Conservation (phyloP, 2,888 invertebrate species). For the Lamellibrachia satsuma region DNA sequence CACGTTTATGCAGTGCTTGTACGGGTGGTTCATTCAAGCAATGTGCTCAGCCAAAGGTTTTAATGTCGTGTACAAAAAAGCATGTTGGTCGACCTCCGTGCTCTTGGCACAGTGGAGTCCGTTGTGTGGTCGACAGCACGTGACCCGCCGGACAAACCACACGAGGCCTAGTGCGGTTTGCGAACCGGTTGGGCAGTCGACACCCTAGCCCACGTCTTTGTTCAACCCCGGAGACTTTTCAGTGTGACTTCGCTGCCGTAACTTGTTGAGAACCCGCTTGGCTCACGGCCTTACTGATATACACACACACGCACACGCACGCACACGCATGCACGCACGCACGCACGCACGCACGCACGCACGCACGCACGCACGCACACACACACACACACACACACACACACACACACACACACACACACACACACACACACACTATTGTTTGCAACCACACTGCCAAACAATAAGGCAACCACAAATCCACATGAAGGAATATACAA, state of each 20-base stretch:
- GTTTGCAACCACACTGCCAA: neutral
- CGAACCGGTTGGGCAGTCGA: neutral
- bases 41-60: neutral
- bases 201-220: neutral
- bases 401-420: no score
- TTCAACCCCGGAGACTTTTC: neutral
- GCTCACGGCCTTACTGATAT: neutral
- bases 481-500: neutral
- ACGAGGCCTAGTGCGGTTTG: neutral
- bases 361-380: no score
- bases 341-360: no score
- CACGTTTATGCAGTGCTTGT: no score
- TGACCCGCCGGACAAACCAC: neutral
- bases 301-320: neutral
- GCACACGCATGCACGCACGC: neutral
- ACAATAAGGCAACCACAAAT: neutral
- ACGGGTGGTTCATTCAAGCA: neutral
- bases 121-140: neutral
- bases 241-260: no score
- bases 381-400: no score
- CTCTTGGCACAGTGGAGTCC: neutral
- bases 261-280: neutral
- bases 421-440: no score
- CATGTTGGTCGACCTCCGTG: neutral
- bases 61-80: neutral